These are phyloP conservation scores for Chlamydotis undulata DNA, from an alignment of 2,113 vertebrate genomes.

Conservation along the genomic window DNA sequence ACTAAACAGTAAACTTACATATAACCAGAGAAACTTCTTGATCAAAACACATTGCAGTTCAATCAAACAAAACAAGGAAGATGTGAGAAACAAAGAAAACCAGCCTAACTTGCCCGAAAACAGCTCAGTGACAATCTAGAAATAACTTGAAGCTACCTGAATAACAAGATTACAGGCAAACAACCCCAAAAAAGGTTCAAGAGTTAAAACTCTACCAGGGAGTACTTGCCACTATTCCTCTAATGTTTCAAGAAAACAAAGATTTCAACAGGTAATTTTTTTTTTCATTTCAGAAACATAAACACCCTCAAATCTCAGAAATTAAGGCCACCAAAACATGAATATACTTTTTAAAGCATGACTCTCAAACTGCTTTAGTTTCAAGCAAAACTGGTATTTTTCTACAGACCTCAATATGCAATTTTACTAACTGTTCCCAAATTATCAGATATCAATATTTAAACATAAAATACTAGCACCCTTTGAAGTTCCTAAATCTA, in stretches of 20 bases:
- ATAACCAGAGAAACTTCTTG: neutral
- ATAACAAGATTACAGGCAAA: neutral
- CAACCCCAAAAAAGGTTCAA: accelerated
- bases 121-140: neutral
- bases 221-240: neutral
- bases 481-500: neutral
- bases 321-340: neutral
- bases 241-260: neutral
- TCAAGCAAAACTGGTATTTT: neutral
- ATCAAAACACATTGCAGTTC: neutral
- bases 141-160: neutral
- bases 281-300: neutral
- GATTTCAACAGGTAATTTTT: neutral
- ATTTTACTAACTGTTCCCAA: neutral
- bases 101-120: accelerated
- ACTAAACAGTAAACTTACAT: neutral
- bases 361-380: neutral
- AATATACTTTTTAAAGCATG: neutral
- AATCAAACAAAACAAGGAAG: neutral
- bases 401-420: neutral
- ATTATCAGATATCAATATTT: neutral
- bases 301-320: neutral
- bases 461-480: neutral
- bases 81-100: neutral
- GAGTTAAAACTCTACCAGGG: neutral